Conservation (phyloP, 2,888 invertebrate genomes). For the Hermodice carunculata region DNA sequence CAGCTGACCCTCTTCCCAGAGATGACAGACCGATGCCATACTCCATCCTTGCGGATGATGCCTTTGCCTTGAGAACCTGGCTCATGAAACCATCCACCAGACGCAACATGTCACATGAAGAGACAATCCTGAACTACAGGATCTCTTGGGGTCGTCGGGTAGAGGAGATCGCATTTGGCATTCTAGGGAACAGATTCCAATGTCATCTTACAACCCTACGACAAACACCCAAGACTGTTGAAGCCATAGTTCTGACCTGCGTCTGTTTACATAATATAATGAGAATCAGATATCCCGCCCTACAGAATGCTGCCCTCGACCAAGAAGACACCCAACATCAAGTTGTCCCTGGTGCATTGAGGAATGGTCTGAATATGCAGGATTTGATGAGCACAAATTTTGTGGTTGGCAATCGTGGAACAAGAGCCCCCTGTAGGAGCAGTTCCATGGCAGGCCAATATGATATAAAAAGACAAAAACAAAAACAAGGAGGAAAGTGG, state of each 20-base stretch:
- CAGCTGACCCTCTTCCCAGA: neutral
- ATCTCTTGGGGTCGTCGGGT: neutral
- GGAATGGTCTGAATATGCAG: no score
- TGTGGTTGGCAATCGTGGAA: no score
- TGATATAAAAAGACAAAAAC: no score
- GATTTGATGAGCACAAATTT: no score
- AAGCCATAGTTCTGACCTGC: neutral
- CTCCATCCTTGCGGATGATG: conserved; percentile 25
- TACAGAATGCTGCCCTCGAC: no score
- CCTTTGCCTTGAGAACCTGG: conserved; percentile 10
- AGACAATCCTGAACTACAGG: conserved; percentile 19
- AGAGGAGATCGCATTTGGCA: conserved; percentile 20
- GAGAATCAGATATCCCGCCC: no score
- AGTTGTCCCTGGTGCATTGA: no score
- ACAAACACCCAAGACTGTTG: neutral
- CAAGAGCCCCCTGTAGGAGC: no score
- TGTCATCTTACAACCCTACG: neutral
- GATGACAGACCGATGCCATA: conserved; percentile 21
- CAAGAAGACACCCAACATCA: no score
- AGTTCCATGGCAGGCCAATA: no score
- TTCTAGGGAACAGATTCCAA: conserved; percentile 10
- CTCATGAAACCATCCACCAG: conserved; percentile 17
- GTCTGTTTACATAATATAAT: neutral
- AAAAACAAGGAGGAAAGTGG: no score
- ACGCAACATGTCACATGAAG: neutral